These are phyloP conservation scores for Pseudomyrmex cubaensis DNA, from an alignment of 1,140 invertebrate genomes.

Conservation along the genomic window DNA sequence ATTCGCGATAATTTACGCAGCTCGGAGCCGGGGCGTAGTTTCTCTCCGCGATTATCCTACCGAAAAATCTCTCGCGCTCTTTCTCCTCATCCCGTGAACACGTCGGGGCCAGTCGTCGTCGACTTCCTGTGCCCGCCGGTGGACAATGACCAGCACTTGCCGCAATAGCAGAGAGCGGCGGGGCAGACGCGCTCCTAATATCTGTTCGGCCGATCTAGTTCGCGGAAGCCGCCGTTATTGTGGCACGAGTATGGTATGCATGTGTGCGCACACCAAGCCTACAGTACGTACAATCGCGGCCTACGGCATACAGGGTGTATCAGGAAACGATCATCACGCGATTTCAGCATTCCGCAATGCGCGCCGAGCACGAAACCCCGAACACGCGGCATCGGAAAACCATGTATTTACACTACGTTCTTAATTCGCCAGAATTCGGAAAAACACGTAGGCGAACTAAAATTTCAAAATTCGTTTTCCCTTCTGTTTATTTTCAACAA, in stretches of 20 bases:
- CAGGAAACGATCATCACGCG: slow-evolving; percentile 58
- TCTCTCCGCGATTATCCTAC: slow-evolving; percentile 72
- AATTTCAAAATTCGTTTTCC: not conserved
- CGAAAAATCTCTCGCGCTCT: slow-evolving; percentile 71
- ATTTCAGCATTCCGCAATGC: slow-evolving; percentile 52
- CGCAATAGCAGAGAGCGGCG: slow-evolving; percentile 70
- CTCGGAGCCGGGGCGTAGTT: slow-evolving; percentile 42
- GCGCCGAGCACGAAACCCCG: slow-evolving; percentile 36
- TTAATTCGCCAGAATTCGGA: slow-evolving; percentile 11
- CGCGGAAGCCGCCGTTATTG: slow-evolving; percentile 76
- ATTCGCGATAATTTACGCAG: slow-evolving; percentile 54
- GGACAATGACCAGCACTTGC: slow-evolving; percentile 78
- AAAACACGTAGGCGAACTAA: not conserved
- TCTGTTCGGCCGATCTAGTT: slow-evolving; percentile 79
- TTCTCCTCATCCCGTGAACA: slow-evolving; percentile 5
- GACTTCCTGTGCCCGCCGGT: slow-evolving; percentile 72
- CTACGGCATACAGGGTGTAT: slow-evolving; percentile 52
- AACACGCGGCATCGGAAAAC: not conserved
- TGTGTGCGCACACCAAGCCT: slow-evolving; percentile 17
- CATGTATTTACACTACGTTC: not conserved
- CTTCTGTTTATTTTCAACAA: not conserved
- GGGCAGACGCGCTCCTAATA: slow-evolving; percentile 77
- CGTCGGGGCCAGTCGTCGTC: slow-evolving; percentile 47
- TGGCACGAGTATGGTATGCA: slow-evolving; percentile 47
- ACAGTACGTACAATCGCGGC: slow-evolving; percentile 26